These are phyloP conservation scores for Drosophila neotestacea DNA, from an alignment of 2,888 invertebrate species.

Conservation along the genomic window DNA sequence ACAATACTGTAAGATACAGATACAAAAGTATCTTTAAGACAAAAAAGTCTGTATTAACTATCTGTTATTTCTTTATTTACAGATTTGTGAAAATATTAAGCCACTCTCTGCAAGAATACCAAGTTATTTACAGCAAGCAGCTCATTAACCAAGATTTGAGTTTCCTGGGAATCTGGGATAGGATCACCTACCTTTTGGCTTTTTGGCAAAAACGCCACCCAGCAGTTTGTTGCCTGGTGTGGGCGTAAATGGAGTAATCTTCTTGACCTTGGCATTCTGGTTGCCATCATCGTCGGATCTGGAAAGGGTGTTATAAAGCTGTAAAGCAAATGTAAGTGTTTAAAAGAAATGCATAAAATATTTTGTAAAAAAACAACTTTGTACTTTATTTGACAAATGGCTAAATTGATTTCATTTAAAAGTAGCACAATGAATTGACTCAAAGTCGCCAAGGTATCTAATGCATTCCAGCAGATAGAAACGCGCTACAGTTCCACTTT, in stretches of 20 bases:
- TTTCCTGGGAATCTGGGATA: neutral
- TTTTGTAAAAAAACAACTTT: slow-evolving; percentile 15
- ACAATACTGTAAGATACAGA: no score
- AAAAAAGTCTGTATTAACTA: no score
- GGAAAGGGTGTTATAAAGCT: slow-evolving; percentile 77
- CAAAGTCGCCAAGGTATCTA: slow-evolving; percentile 58
- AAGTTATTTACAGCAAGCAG: slow-evolving; percentile 34
- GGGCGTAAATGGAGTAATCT: slow-evolving; percentile 78
- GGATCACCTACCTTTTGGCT: slow-evolving; percentile 77
- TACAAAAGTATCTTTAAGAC: no score
- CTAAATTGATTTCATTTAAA: slow-evolving; percentile 1
- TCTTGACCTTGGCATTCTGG: slow-evolving; percentile 60
- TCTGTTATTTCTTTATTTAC: no score
- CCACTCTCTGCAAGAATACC: slow-evolving; percentile 6
- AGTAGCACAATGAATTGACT: slow-evolving; percentile 30
- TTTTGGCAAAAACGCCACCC: slow-evolving; percentile 84
- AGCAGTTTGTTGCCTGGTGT: slow-evolving; percentile 81
- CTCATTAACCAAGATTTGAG: neutral
- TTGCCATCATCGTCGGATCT: slow-evolving; percentile 53
- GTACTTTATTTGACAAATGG: slow-evolving; percentile 46
- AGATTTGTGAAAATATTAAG: neutral
- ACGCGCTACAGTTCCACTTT: slow-evolving; percentile 73
- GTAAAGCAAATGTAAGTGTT: slow-evolving; percentile 40
- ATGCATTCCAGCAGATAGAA: slow-evolving; percentile 75
- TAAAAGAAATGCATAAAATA: neutral